These are phyloP conservation scores for Anniella stebbinsi DNA, from an alignment of 2,797 vertebrate species.

Conservation along the genomic window DNA sequence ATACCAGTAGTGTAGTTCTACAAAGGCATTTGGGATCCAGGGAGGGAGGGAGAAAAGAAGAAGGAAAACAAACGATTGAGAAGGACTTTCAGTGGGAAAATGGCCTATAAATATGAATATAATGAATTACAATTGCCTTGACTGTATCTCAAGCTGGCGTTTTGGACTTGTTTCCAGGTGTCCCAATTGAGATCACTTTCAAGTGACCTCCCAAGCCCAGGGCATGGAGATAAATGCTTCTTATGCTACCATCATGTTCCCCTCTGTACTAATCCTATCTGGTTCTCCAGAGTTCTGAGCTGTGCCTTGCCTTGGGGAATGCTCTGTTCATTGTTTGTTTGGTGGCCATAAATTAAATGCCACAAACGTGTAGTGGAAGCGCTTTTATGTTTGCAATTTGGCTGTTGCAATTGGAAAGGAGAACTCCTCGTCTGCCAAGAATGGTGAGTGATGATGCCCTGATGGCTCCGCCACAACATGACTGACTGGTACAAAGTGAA, in stretches of 20 bases:
- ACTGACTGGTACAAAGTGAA: background rate
- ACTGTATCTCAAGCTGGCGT: background rate
- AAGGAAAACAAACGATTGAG: too few species aligned
- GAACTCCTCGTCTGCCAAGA: constrained; percentile 23
- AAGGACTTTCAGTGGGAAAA: background rate
- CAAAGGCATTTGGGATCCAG: too few species aligned
- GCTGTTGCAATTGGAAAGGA: constrained; percentile 13
- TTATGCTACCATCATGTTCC: background rate
- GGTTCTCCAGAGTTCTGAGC: background rate
- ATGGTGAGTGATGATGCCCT: constrained; percentile 26
- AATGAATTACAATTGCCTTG: background rate
- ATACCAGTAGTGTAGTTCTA: too few species aligned
- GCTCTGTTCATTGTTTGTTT: constrained; percentile 10
- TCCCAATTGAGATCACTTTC: background rate
- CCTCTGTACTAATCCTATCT: background rate
- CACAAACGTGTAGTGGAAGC: constrained; percentile 26
- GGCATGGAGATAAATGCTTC: background rate
- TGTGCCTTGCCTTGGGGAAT: background rate
- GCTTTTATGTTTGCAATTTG: constrained; percentile 28
- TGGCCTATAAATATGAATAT: background rate
- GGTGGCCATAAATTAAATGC: constrained; percentile 11
- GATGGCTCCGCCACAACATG: constrained; percentile 13
- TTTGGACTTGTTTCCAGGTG: background rate
- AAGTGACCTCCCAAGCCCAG: background rate
- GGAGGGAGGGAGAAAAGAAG: too few species aligned